Conservation (phyloP, 2,888 invertebrate species). For the Cataglyphis rosenhaueri region DNA sequence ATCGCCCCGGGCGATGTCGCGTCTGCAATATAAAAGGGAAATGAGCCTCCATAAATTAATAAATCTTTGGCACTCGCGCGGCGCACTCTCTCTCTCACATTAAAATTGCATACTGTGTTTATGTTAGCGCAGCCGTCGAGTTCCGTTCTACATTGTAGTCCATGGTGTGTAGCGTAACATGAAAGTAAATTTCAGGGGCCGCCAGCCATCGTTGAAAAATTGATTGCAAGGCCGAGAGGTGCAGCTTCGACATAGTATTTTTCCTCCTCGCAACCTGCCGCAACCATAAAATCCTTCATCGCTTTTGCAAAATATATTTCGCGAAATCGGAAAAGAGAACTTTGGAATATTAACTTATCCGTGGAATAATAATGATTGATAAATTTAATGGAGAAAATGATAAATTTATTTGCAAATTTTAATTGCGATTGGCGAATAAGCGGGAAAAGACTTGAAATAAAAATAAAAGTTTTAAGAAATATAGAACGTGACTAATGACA, state of each 20-base stretch:
- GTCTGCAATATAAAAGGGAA: conserved; percentile 35
- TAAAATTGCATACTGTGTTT: conserved; percentile 61
- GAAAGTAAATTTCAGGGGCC: conserved; percentile 64
- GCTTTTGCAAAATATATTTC: conserved; percentile 23
- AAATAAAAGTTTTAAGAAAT: neutral
- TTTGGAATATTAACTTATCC: neutral
- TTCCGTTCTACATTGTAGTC: conserved; percentile 47
- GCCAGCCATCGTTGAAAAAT: conserved; percentile 60
- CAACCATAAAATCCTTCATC: conserved; percentile 38
- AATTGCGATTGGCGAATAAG: neutral
- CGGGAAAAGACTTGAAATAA: neutral
- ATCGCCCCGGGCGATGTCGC: conserved; percentile 12
- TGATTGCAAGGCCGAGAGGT: conserved; percentile 54
- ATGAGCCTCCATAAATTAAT: conserved; percentile 49
- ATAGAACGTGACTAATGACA: neutral
- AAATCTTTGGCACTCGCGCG: conserved; percentile 42
- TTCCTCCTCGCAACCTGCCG: conserved; percentile 32
- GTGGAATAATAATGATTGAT: conserved; percentile 13
- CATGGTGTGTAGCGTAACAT: conserved; percentile 40
- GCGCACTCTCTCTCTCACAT: conserved; percentile 44
- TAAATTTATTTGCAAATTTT: neutral
- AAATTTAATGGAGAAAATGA: conserved; percentile 31
- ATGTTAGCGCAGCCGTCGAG: conserved; percentile 41
- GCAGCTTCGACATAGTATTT: conserved; percentile 54
- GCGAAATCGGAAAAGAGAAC: conserved; percentile 13